Base-by-base conservation (phyloP, 2,888 invertebrate species). In the Torymus auratus region DNA sequence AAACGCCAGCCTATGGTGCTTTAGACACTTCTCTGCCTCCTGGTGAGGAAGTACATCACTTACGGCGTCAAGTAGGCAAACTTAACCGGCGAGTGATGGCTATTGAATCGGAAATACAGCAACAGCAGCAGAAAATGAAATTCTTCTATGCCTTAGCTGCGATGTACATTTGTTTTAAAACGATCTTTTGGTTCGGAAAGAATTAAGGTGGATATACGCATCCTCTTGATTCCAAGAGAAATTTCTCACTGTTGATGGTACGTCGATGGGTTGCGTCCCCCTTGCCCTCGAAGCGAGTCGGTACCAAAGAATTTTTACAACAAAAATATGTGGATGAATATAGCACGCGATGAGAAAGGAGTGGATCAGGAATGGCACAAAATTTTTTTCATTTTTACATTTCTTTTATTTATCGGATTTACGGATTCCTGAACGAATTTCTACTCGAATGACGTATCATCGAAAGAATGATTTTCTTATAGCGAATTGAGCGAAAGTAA, bases 61-160 rank as follows among this genome's bases (percentile, higher is more conserved):
- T 97, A 86, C 94, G 97, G 82, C 93, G 96, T 69, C 97, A 97
- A 91, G 93, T 98, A 87, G 96, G 96, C 23, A 97, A 97, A 90
- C 90, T 98, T 83, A 96, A 97, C 90, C 94, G 97, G 68, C 94
- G 98, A 20, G 95, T 98, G 11, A 94, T 97, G 92, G 94, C 95
- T 7, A 94, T 98, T 83, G 98, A 98, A 91, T 93, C 97, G 82
- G 97, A 97, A 87, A 95, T 96, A 88, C 92, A 95, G 85, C 95
- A 96, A 88, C 93, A 97, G 80, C 94, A 96, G 86, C 96, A 97
- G 89, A 94, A 96, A 85, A 98, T 98, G 88, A 95, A 97, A 88
- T 94, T 97, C 86, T 92, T 97, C 67, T 96, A 96, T 89, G 96
- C 96, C 80, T 91, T 96, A 85, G 96, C 97, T 50, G 93, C 97